Evolutionary conservation across 2,113 vertebrate genomes (phyloP).

Genomic region (Romanogobio albipinnatus): DNA sequence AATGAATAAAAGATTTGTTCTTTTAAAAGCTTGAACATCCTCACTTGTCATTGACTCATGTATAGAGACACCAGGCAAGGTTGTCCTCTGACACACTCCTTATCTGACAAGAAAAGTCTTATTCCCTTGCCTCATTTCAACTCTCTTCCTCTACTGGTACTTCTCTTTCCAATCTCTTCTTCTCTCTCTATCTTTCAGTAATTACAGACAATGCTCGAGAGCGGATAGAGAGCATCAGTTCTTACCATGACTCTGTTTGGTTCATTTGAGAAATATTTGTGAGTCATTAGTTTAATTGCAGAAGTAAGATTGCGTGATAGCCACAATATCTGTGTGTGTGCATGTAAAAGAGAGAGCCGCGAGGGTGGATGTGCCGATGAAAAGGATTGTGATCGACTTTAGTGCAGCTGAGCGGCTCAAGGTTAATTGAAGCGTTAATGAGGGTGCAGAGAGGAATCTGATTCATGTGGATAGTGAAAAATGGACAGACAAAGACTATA

Average conservation of each 20-base stretch:
- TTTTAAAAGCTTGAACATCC: neutral
- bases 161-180: neutral
- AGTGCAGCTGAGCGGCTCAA: conserved; percentile 35
- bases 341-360: neutral
- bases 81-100: neutral
- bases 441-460: conserved; percentile 46
- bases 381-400: conserved; percentile 32
- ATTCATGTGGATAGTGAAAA: conserved; percentile 19
- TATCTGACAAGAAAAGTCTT: conserved; percentile 16
- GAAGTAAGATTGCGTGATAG: conserved; percentile 35
- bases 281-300: conserved; percentile 61
- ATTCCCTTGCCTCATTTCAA: neutral
- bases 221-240: conserved; percentile 29
- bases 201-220: conserved; percentile 42
- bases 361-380: conserved; percentile 12
- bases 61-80: neutral
- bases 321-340: neutral
- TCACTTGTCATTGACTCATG: neutral
- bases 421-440: conserved; percentile 59
- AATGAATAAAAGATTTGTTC: neutral
- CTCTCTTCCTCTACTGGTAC: neutral
- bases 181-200: conserved; percentile 4
- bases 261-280: conserved; percentile 55
- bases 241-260: conserved; percentile 31
- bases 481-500: neutral